phyloP scores from a whole-genome alignment of 2,113 vertebrate species.

The Carlito syrichta region DNA sequence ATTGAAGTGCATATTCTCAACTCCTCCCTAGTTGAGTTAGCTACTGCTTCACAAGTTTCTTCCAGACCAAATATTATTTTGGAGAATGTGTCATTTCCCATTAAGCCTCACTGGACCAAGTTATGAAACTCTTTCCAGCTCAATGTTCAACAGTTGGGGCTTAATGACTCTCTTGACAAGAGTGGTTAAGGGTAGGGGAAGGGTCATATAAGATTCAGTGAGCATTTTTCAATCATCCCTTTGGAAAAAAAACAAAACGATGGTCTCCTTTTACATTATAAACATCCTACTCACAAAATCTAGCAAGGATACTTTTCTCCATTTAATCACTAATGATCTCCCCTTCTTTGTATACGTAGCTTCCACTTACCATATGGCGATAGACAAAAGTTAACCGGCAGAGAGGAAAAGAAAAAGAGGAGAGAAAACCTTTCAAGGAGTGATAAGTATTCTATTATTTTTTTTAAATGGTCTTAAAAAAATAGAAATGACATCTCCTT shows the following conservation, averaged over 20 bases:
- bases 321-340: too few relatives aligned
- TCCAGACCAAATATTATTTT: conserved; percentile 33
- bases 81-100: conserved; percentile 8
- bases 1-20: neutral
- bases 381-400: too few relatives aligned
- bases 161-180: conserved; percentile 19
- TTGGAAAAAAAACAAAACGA: neutral
- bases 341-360: too few relatives aligned
- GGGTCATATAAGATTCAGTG: neutral
- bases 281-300: too few relatives aligned
- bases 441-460: too few relatives aligned
- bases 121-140: neutral
- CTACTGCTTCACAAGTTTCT: neutral
- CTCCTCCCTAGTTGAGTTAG: neutral
- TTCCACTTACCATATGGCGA: too few relatives aligned
- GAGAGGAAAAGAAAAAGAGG: too few relatives aligned
- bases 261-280: too few relatives aligned
- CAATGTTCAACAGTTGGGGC: neutral
- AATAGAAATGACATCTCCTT: too few relatives aligned
- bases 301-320: too few relatives aligned
- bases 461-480: too few relatives aligned
- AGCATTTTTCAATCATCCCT: neutral
- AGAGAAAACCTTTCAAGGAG: too few relatives aligned
- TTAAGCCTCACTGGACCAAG: neutral
- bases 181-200: neutral